Evolutionary conservation across 2,113 vertebrate genomes (phyloP).

Genomic region (Rissa tridactyla): DNA sequence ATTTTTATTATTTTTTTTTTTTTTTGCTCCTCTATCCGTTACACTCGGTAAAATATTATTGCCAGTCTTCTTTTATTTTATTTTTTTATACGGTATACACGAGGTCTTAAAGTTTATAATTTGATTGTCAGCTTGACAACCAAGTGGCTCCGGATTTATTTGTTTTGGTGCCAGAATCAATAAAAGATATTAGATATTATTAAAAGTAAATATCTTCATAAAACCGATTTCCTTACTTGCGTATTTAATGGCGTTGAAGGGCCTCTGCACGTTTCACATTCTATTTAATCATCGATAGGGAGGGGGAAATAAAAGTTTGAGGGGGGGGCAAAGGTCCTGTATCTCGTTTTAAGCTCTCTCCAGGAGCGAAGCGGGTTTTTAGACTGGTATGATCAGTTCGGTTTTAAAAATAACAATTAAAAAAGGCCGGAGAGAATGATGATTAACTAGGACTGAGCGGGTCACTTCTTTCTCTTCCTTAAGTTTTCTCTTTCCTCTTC

Average conservation of each 20-base stretch:
- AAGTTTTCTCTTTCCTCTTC: conserved; percentile 52
- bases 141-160: conserved; percentile 73
- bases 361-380: conserved; percentile 77
- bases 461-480: conserved; percentile 66
- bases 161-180: conserved; percentile 72
- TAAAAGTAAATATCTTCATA: conserved; percentile 72
- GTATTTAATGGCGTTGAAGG: conserved; percentile 67
- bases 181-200: conserved; percentile 68
- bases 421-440: conserved; percentile 79
- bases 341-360: conserved; percentile 69
- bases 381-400: conserved; percentile 81
- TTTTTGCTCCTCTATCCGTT: conserved; percentile 56
- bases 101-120: conserved; percentile 69
- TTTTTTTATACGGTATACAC: conserved; percentile 55
- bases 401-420: conserved; percentile 60
- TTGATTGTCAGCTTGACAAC: conserved; percentile 81
- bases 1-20: neutral
- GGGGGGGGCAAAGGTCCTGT: neutral
- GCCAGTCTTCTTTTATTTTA: conserved; percentile 63
- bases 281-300: conserved; percentile 57
- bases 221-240: conserved; percentile 66
- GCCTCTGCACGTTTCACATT: conserved; percentile 70
- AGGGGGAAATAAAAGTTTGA: conserved; percentile 12
- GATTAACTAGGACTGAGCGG: conserved; percentile 86
- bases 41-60: conserved; percentile 71